Percentiles rank a stretch among this genome's conserved stretches.
These are phyloP conservation scores for Zonotrichia albicollis DNA, from an alignment of 2,797 vertebrate species.

Conservation along the genomic window DNA sequence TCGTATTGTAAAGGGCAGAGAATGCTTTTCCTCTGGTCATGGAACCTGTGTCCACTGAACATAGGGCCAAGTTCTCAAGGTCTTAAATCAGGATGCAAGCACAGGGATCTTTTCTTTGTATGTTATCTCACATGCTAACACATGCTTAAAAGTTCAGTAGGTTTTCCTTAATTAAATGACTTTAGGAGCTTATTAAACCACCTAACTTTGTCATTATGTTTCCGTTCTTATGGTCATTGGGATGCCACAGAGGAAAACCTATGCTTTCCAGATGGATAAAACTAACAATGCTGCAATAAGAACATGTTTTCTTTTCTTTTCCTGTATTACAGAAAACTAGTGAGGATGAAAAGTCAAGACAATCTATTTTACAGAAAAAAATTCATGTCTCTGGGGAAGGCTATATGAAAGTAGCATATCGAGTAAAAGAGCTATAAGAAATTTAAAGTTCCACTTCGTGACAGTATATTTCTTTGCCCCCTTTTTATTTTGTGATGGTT, in stretches of 20 bases:
- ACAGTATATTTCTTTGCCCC: not conserved
- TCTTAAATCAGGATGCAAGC: not conserved
- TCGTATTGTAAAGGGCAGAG: not conserved
- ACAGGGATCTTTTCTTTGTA: not conserved
- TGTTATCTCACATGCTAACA: not conserved
- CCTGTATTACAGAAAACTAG: not conserved
- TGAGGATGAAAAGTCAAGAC: not conserved
- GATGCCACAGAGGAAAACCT: not conserved
- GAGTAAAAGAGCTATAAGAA: not conserved
- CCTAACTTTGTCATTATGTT: not conserved
- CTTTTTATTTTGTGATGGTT: not conserved
- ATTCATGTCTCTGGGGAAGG: not conserved
- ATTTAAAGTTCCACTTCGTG: not conserved
- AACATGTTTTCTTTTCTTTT: not conserved
- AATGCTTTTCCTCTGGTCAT: not conserved
- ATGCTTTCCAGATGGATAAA: not conserved
- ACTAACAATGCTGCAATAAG: not conserved
- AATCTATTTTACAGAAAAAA: not conserved
- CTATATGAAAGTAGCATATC: not conserved
- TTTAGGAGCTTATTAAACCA: not conserved
- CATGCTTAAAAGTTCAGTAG: not conserved
- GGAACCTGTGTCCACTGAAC: not conserved
- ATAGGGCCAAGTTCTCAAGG: not conserved
- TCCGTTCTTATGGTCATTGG: not conserved
- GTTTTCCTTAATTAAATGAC: not conserved